Base-by-base conservation (phyloP, 2,113 vertebrate genomes). In the Embiotoca jacksoni region DNA sequence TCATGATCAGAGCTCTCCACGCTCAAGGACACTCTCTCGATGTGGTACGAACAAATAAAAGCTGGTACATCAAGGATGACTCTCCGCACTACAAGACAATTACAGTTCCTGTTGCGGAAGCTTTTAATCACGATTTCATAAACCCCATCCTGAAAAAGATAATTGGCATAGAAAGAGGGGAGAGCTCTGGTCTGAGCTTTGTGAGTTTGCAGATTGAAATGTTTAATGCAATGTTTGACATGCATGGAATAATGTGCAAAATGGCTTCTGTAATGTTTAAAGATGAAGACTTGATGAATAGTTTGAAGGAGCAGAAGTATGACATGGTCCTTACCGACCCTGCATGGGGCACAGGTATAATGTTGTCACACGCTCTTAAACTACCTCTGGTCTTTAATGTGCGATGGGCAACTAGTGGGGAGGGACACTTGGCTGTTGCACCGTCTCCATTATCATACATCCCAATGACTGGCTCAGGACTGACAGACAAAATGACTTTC, bases 261-360 rank as follows among this genome's bases (percentile, higher is more conserved):
- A 84, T 92, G 86, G 78, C 90, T 0, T 73, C 64, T 0, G 7
- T 13, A 5, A 92, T 94, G 56, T 84, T 95, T 16, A 67, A 89
- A 65, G 89, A 95, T 56, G 67, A 54, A 6, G 56, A 62, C 3
- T 63, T 95, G 2, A 87, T 94, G 56, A 31, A 55, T 4, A 57
- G 14, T 11, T 82, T 95, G 30, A 78, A 77, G 47, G 78, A 80
- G 14, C 59, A 54, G 0, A 53, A 76, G 1, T 96, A 91, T 73
- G 93, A 95, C 62, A 2, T 95, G 54, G 82, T 94, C 1, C 84
- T 95, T 1, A 93, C 93, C 39, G 93, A 94, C 71, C 91, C 92
- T 0, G 87, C 66, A 23, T 87, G 78, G 75, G 88, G 87, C 2
- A 74, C 65, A 23, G 94, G 93, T 4, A 80, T 91, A 33, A 47